These are phyloP conservation scores for Gallinago nigripennis DNA, from an alignment of 2,797 vertebrate genomes.

Conservation along the genomic window DNA sequence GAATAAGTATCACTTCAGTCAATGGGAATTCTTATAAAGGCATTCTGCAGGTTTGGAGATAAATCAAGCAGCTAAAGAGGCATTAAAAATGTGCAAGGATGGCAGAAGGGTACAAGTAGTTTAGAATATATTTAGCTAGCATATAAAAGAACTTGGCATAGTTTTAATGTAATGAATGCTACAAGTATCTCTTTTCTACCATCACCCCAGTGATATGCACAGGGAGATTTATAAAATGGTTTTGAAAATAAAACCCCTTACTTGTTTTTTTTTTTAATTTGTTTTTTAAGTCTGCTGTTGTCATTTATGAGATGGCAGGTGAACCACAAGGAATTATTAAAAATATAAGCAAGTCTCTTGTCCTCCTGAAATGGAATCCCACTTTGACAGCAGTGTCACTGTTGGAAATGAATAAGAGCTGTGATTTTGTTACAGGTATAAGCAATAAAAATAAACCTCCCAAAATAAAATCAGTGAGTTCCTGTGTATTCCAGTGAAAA, in stretches of 20 bases:
- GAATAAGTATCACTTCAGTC: slow-evolving; percentile 59
- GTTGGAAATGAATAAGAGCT: background rate
- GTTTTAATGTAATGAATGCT: slow-evolving; percentile 9
- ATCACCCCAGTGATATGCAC: background rate
- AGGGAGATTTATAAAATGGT: background rate
- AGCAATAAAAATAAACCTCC: background rate
- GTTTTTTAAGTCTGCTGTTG: background rate
- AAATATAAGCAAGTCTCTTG: background rate
- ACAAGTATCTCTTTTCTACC: background rate
- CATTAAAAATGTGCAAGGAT: slow-evolving; percentile 47
- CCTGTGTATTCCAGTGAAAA: background rate
- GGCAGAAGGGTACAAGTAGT: slow-evolving; percentile 6
- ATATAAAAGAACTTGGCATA: slow-evolving; percentile 36
- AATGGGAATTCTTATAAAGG: slow-evolving; percentile 56
- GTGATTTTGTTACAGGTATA: background rate
- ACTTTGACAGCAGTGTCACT: background rate
- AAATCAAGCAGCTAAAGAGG: slow-evolving; percentile 61
- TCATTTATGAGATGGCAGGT: background rate
- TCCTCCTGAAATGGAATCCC: background rate
- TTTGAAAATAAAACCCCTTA: slow-evolving; percentile 2
- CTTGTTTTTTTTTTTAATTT: background rate
- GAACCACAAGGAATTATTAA: background rate
- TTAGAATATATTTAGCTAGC: slow-evolving; percentile 51
- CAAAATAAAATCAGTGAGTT: background rate
- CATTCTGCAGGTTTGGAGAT: slow-evolving; percentile 50